These are phyloP conservation scores for Xestia rhomboidea DNA, from an alignment of 2,888 invertebrate species.

Conservation along the genomic window DNA sequence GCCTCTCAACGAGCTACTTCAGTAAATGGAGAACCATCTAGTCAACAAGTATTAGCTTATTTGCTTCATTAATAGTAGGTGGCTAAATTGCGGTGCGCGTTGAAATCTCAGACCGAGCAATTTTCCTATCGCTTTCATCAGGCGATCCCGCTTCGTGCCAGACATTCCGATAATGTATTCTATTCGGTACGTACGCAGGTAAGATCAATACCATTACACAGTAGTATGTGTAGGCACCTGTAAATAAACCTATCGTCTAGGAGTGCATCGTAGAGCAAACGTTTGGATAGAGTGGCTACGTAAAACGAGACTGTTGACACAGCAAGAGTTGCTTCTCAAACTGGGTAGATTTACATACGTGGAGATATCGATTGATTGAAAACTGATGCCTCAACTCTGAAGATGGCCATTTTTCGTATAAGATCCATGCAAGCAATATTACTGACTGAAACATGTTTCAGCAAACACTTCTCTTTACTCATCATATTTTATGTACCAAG, in stretches of 20 bases:
- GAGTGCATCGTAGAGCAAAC: slow-evolving; percentile 37
- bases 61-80: slow-evolving; percentile 44
- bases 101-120: slow-evolving; percentile 56
- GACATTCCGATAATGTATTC: slow-evolving; percentile 35
- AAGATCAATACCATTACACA: slow-evolving; percentile 55
- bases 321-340: slow-evolving; percentile 22
- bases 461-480: not conserved
- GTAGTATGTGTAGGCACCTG: slow-evolving; percentile 2
- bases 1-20: slow-evolving; percentile 28
- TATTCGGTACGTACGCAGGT: slow-evolving; percentile 23
- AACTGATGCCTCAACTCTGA: not conserved
- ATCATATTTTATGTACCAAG: not conserved
- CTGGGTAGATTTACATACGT: slow-evolving; percentile 11
- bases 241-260: slow-evolving; percentile 41
- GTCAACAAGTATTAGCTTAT: slow-evolving; percentile 34
- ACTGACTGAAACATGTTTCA: not conserved
- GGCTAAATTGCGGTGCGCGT: slow-evolving; percentile 31
- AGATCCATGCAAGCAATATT: too few species aligned
- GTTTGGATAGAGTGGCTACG: slow-evolving; percentile 17
- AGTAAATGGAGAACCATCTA: slow-evolving; percentile 30
- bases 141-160: slow-evolving; percentile 23
- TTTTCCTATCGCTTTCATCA: slow-evolving; percentile 40
- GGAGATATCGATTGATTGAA: slow-evolving; percentile 17
- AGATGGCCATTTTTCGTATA: not conserved
- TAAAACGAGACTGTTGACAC: slow-evolving; percentile 30